Evolutionary conservation across 2,113 vertebrate species (phyloP).

Genomic region (Crotalus viridis): DNA sequence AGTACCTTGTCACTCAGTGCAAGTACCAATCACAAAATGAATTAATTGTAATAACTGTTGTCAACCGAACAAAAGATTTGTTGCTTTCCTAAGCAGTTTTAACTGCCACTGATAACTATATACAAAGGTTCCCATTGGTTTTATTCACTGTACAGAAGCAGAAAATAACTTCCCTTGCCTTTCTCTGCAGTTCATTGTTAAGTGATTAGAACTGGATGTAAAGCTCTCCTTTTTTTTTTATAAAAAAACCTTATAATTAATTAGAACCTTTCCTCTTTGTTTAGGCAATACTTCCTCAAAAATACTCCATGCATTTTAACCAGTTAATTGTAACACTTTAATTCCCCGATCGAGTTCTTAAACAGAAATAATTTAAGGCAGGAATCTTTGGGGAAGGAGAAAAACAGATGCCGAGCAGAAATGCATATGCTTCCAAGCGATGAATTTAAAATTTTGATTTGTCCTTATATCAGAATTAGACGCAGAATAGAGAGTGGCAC

Average conservation of each 20-base stretch:
- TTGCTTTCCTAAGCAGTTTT: constrained; percentile 85
- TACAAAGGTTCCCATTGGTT: constrained; percentile 71
- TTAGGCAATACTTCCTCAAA: constrained; percentile 37
- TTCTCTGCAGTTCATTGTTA: constrained; percentile 62
- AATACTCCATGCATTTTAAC: constrained; percentile 51
- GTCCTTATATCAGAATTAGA: not conserved
- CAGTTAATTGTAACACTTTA: constrained; percentile 48
- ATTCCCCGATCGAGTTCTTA: constrained; percentile 42
- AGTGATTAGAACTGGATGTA: constrained; percentile 64
- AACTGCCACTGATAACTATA: constrained; percentile 69
- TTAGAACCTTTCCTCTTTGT: constrained; percentile 53
- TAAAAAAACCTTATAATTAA: constrained; percentile 52
- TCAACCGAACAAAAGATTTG: constrained; percentile 87
- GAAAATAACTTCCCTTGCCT: constrained; percentile 72
- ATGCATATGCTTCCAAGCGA: not conserved
- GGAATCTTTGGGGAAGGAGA: constrained; percentile 26
- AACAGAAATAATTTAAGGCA: constrained; percentile 44
- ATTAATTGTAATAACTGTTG: constrained; percentile 93
- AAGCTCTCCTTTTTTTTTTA: constrained; percentile 61
- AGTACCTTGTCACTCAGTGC: constrained; percentile 89
- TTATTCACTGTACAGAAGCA: constrained; percentile 61
- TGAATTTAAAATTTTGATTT: not conserved
- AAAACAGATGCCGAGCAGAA: not conserved
- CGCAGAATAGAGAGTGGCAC: not conserved
- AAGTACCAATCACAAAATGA: constrained; percentile 89